phyloP scores from a whole-genome alignment of 2,113 vertebrate genomes.

The Grantiella picta region DNA sequence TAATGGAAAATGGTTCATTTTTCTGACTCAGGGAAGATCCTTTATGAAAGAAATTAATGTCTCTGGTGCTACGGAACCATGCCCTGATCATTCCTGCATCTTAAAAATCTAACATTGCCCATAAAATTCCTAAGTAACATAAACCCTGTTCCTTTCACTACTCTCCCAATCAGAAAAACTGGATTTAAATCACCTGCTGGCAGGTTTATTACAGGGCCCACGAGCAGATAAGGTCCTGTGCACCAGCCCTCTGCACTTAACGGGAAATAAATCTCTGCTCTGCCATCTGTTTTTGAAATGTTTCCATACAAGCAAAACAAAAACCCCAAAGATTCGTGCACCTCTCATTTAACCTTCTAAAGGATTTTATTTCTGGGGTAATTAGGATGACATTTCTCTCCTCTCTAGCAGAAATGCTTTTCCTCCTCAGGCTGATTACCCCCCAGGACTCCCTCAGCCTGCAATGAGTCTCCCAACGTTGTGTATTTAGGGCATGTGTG shows the following conservation, averaged over 20 bases:
- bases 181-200: conserved; percentile 58
- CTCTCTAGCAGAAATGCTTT: not conserved
- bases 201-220: conserved; percentile 58
- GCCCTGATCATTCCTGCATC: not conserved
- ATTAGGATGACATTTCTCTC: not conserved
- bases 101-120: conserved; percentile 4
- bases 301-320: conserved; percentile 11
- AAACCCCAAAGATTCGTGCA: not conserved
- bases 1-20: not conserved
- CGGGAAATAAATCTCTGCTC: conserved; percentile 20
- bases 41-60: not conserved
- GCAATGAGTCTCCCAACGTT: accelerated
- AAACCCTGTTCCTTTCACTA: not conserved
- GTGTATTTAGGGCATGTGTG: accelerated
- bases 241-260: conserved; percentile 53
- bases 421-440: not conserved
- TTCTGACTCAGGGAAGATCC: not conserved
- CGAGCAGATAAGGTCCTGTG: conserved; percentile 54
- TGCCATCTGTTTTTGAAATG: conserved; percentile 40
- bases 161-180: conserved; percentile 39
- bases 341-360: not conserved
- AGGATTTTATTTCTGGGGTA: not conserved
- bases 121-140: conserved; percentile 40
- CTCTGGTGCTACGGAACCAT: not conserved
- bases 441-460: not conserved